Evolutionary conservation across 2,797 vertebrate species (phyloP), one percentile per base, ranked within the genome.

Genomic region (Hippoglossus hippoglossus): DNA sequence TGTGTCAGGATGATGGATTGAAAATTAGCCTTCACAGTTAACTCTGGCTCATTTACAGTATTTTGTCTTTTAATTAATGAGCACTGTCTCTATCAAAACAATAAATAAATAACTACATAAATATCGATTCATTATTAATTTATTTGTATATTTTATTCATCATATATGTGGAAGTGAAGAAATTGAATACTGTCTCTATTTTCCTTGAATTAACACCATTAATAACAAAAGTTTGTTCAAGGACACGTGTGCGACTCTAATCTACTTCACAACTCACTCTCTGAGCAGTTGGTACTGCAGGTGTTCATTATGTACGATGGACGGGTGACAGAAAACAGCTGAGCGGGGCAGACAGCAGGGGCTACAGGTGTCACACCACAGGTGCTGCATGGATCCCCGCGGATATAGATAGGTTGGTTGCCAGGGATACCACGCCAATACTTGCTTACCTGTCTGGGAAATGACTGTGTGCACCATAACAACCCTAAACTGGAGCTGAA

Each of bases 281-380:
- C 41, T 22, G 26, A 15, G 67, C 18, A 72, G 58, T 59, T 19
- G 47, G 34, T 46, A 15, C n/a, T 25, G 21, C 31, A 58, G 61
- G 21, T 58, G 25, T 72, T 0, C 50, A 63, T 74, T 71, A 82
- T 73, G 63, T 31, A 68, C 49, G 71, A 71, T 62, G 47, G 15
- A 11, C 13, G 0, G 5, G 61, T 71, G 70, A 67, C 50, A 62
- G 66, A 49, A 63, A 51, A 71, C 60, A 75, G 47, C 56, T 63
- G 59, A 75, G 55, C 70, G 5, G 72, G 22, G 16, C 56, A 50
- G 68, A 73, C 79, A 75, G 73, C 67, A 55, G 66, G 28, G 44
- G 52, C 55, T 73, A 49, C 77, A 81, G 77, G 71, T 81, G 82
- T 73, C 79, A 67, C 66, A 61, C 25, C 72, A 72, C 85, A 85